Base-by-base conservation (phyloP, 2,888 invertebrate genomes). In the Drosophila rellima region DNA sequence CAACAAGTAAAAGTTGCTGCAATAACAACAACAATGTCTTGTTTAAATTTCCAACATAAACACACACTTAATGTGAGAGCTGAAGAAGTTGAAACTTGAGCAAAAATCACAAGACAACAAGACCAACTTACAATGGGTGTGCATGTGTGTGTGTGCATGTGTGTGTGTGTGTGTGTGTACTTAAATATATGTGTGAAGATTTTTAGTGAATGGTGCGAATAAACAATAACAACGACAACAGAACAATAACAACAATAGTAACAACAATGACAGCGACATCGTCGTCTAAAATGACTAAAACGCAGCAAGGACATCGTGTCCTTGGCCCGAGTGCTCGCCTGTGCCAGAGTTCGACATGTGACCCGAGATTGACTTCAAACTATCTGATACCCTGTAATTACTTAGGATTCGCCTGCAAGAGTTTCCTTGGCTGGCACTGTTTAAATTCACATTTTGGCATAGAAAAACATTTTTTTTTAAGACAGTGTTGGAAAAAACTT, bases 61-160 rank as follows among this genome's bases (percentile, higher is more conserved):
- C 64, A 73, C 48, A 69, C 50, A 67, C 56, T 82, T 75, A 61
- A 60, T 66, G 47, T 63, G 37, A 17, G 37, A 39, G 39, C 26
- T 18, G 23, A 50, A 57, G 45, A 63, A 51, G 47, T 74, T 54
- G 37, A 54, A 75, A 65, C 55, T 60, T 69, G 55, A 62, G 57
- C 45, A 37, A 52, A 64, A 79, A 63, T 77, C 44, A 50, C 42
- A 67, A 72, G 69, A 69, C 62, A 74, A 68, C 56, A 68, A 68
- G 59, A 57, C 64, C 65, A 66, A 70, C 62, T n/a, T n/a, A 60
- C 8, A 42, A 37, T 40, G 35, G 7, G 13, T 42, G 31, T 47
- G 18, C 40, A 15, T 51, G 18, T 67, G 44, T 33, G 50, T 40
- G 17, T 26, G 17, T n/a, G 10, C 40, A 23, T 48, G n/a, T 47